phyloP scores from a whole-genome alignment of 2,797 vertebrate species.

The Pelochelys cantorii region DNA sequence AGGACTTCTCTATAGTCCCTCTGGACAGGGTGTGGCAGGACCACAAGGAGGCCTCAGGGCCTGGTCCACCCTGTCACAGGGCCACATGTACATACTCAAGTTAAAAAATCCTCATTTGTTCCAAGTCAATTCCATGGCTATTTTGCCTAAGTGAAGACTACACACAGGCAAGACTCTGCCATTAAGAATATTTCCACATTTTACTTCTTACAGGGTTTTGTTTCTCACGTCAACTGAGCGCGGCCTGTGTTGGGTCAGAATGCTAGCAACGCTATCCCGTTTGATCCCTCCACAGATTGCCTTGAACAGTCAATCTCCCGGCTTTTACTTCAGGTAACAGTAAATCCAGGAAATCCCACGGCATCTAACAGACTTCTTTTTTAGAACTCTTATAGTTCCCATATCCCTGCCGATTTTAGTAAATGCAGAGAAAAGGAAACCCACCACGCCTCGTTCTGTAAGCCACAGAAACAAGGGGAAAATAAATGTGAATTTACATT shows the following conservation, averaged over 20 bases:
- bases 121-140: not conserved
- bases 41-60: too few relatives aligned
- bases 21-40: too few relatives aligned
- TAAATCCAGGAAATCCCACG: not conserved
- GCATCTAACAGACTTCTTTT: not conserved
- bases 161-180: not conserved
- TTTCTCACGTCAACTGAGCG: not conserved
- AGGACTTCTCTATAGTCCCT: too few relatives aligned
- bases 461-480: not conserved
- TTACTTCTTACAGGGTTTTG: not conserved
- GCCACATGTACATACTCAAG: not conserved
- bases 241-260: not conserved
- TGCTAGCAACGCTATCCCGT: not conserved
- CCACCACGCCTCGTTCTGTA: not conserved
- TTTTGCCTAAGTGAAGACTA: constrained; percentile 24
- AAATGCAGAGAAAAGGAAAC: not conserved
- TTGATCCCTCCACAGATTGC: not conserved
- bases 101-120: not conserved
- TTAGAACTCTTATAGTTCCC: not conserved
- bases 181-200: not conserved
- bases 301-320: not conserved
- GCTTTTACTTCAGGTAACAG: not conserved
- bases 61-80: too few relatives aligned
- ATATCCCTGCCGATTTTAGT: not conserved
- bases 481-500: not conserved